Base-by-base conservation (phyloP, 2,888 invertebrate species). In the Trypoxylon attenuatum region DNA sequence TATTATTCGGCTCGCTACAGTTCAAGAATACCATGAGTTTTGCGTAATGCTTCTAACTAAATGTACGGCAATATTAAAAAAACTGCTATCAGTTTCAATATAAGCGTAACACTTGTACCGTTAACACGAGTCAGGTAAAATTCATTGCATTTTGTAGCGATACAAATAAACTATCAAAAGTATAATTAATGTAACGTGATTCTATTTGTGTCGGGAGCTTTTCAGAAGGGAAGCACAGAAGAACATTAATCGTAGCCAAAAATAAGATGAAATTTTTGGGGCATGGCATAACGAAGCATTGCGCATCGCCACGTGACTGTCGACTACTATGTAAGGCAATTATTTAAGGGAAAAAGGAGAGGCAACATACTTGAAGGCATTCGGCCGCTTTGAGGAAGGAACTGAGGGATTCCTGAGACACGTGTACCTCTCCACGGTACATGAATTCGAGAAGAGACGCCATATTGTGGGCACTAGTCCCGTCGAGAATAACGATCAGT, bases 341-440 rank as follows among this genome's bases (percentile, higher is more conserved):
- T 73, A 73, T 71, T 68, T 71, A 41, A 49, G 54, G 50, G 46
- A 55, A 58, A 54, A 57, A 54, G 64, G 57, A 38, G 45, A 45
- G 38, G 10, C 4, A 3, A 73, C 81, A 64, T 81, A 94, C 95
- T 91, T 96, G 96, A 82, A 96, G 90, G 88, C 94, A 94, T 89
- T 96, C 96, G 56, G 96, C 96, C 76, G 96, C 95, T 88, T 96
- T 96, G 72, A 96, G 91, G 87, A 96, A 96, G 88, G 95, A 95
- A 84, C 94, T 94, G 78, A 96, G 91, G 74, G 95, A 94, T 88
- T 96, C 96, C 89, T 96, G 96, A 80, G 95, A 95, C 82, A 96
- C 95, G 87, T 96, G 96, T 79, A 96, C 96, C 88, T 96, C 96
- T 62, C 96, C 96, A 87, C 96, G 96, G 90, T 96, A 96, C 96